Evolutionary conservation across 2,797 vertebrate genomes (phyloP).

Genomic region (Falco biarmicus): DNA sequence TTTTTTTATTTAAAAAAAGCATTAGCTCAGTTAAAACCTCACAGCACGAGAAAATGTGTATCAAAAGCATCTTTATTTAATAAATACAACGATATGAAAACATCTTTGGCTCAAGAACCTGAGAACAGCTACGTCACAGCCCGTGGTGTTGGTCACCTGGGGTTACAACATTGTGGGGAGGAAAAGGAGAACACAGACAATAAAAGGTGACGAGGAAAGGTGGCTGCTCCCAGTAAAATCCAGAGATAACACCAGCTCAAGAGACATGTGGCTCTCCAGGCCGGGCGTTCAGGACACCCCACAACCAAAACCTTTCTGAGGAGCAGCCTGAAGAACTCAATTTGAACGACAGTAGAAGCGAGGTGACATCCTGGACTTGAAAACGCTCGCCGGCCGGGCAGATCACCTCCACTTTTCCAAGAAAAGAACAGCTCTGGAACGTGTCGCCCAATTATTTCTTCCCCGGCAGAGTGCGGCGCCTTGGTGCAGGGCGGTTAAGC

Average conservation of each 20-base stretch:
- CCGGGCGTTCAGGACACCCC: neutral
- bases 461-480: accelerated
- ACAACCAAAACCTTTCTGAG: neutral
- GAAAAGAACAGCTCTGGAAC: neutral
- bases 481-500: neutral
- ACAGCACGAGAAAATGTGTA: neutral
- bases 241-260: accelerated
- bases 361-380: accelerated
- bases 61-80: neutral
- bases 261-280: neutral
- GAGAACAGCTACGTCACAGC: accelerated
- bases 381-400: accelerated
- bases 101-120: neutral
- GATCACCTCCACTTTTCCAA: neutral
- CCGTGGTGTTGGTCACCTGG: accelerated
- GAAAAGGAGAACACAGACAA: accelerated
- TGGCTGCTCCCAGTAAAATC: neutral
- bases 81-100: neutral
- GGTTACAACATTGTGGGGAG: accelerated
- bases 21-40: neutral
- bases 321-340: neutral
- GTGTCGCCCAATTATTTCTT: accelerated
- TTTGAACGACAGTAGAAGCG: neutral
- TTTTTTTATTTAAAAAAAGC: neutral
- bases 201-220: accelerated